A percentile compares a stretch with the other conserved stretches of the same genome.
phyloP scores from a whole-genome alignment of 2,113 vertebrate genomes.

The Gasterosteus aculeatus region DNA sequence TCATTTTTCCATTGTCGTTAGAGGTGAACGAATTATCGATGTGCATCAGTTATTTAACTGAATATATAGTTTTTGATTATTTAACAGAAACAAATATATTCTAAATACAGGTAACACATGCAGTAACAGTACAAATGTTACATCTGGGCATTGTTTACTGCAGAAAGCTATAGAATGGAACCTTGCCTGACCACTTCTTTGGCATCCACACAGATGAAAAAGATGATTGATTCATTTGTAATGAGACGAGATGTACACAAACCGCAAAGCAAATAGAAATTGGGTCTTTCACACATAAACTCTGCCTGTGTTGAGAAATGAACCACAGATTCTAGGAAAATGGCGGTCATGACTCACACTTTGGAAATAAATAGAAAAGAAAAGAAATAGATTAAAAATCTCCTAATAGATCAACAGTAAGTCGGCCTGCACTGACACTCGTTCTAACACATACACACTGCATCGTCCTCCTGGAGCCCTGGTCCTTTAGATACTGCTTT shows the following conservation, averaged over 20 bases:
- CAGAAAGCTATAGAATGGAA: neutral
- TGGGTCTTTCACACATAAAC: neutral
- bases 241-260: neutral
- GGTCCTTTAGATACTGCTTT: constrained; percentile 28
- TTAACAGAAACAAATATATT: neutral
- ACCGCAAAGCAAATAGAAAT: neutral
- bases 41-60: neutral
- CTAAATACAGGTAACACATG: neutral
- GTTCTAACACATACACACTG: constrained; percentile 26
- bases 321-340: neutral
- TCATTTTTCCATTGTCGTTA: constrained; percentile 19
- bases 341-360: neutral
- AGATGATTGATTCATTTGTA: no score
- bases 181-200: no score
- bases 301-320: neutral
- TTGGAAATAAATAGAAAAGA: neutral
- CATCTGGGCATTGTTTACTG: no score
- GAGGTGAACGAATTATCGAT: neutral
- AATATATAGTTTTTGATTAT: neutral
- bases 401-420: constrained; percentile 21
- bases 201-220: neutral
- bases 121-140: no score
- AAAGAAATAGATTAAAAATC: constrained; percentile 1
- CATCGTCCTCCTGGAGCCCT: constrained; percentile 17
- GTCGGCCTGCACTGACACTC: constrained; percentile 22